Conservation (phyloP, 2,888 invertebrate genomes). For the Corythucha ciliata region DNA sequence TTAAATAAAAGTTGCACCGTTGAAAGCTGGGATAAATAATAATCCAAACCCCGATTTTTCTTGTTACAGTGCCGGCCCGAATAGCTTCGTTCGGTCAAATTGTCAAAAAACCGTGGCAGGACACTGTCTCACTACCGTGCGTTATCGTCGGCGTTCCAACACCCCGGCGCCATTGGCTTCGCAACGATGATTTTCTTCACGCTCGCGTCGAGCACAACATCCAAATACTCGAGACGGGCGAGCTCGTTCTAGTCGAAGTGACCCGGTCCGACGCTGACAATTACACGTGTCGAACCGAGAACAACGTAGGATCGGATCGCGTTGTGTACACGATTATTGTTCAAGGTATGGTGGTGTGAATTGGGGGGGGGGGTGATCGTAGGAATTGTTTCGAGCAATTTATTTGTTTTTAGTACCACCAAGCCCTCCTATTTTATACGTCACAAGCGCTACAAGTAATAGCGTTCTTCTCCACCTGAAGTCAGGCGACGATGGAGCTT, state of each 20-base stretch:
- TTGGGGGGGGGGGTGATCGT: background rate
- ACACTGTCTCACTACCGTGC: slow-evolving; percentile 54
- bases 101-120: slow-evolving; percentile 57
- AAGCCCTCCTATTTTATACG: slow-evolving; percentile 59
- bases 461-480: slow-evolving; percentile 68
- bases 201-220: slow-evolving; percentile 51
- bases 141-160: slow-evolving; percentile 52
- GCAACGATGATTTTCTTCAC: slow-evolving; percentile 46
- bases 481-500: slow-evolving; percentile 58
- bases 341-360: slow-evolving; percentile 45
- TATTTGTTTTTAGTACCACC: slow-evolving; percentile 52
- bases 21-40: too few species aligned
- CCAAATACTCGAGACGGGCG: slow-evolving; percentile 54
- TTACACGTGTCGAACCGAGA: slow-evolving; percentile 59
- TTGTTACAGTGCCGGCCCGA: slow-evolving; percentile 50
- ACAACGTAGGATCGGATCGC: slow-evolving; percentile 57
- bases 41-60: too few species aligned
- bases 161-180: slow-evolving; percentile 56
- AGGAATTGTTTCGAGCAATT: slow-evolving; percentile 23
- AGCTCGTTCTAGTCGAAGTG: slow-evolving; percentile 54
- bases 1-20: too few species aligned
- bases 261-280: slow-evolving; percentile 58
- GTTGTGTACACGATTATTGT: slow-evolving; percentile 56
- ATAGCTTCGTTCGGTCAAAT: slow-evolving; percentile 62
- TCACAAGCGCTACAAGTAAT: slow-evolving; percentile 64